Evolutionary conservation across 2,888 invertebrate genomes (phyloP).

Genomic region (Andrena trimmerana): DNA sequence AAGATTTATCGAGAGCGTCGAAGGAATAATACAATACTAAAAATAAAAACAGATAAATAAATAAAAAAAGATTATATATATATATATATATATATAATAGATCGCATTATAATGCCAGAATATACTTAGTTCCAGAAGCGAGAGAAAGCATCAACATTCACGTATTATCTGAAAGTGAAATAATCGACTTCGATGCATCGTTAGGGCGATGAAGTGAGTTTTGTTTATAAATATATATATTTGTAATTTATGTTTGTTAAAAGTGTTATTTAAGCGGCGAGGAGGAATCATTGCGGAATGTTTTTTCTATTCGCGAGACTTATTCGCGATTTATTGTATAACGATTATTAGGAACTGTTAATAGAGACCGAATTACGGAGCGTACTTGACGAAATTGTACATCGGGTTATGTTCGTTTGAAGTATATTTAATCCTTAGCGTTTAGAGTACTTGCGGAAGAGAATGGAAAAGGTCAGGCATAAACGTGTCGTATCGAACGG

Average conservation of each 20-base stretch:
- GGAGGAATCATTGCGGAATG: slow-evolving; percentile 42
- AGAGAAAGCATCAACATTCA: slow-evolving; percentile 14
- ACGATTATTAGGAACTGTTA: slow-evolving; percentile 42
- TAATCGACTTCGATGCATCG: slow-evolving; percentile 41
- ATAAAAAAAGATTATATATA: background rate
- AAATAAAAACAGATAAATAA: background rate
- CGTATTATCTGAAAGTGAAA: slow-evolving; percentile 67
- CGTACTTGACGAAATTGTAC: slow-evolving; percentile 36
- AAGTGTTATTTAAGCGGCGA: slow-evolving; percentile 40
- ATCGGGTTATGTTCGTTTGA: slow-evolving; percentile 31
- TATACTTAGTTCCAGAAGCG: slow-evolving; percentile 22
- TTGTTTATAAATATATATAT: slow-evolving; percentile 43
- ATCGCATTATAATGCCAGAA: slow-evolving; percentile 18
- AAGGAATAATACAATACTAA: slow-evolving; percentile 17
- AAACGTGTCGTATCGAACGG: slow-evolving; percentile 27
- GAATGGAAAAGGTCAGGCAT: slow-evolving; percentile 22
- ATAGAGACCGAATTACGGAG: slow-evolving; percentile 27
- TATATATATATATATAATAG: slow-evolving; percentile 29
- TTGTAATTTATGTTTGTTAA: slow-evolving; percentile 51
- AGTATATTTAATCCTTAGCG: slow-evolving; percentile 38
- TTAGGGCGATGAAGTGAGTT: slow-evolving; percentile 26
- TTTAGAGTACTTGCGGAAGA: slow-evolving; percentile 24
- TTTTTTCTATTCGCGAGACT: slow-evolving; percentile 39
- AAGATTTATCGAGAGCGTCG: slow-evolving; percentile 35
- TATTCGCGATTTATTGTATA: slow-evolving; percentile 27